Evolutionary conservation across 2,888 invertebrate genomes (phyloP).

Genomic region (Xylocampa areola): DNA sequence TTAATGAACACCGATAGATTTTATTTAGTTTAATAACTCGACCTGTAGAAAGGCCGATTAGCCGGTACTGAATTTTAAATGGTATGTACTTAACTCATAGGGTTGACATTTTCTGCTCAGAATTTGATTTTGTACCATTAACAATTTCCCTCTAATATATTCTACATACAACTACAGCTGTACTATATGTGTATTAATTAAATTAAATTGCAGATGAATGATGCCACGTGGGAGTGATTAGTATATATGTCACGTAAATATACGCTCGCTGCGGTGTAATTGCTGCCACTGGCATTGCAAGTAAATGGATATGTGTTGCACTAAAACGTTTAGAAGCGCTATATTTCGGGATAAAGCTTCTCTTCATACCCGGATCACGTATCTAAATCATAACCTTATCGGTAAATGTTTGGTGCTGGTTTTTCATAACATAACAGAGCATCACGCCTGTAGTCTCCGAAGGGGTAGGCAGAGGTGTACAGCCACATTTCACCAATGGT

Average conservation of each 20-base stretch:
- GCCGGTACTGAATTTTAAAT: no score
- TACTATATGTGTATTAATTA: not conserved
- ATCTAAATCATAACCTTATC: slow-evolving; percentile 56
- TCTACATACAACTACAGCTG: not conserved
- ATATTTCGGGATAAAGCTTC: slow-evolving; percentile 28
- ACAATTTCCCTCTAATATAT: not conserved
- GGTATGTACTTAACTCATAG: no score
- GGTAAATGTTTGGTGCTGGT: slow-evolving; percentile 40
- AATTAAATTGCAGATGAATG: not conserved
- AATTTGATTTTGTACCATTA: no score
- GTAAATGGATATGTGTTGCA: slow-evolving; percentile 43
- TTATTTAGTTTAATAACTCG: no score
- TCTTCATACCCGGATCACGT: slow-evolving; percentile 55
- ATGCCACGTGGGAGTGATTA: slow-evolving; percentile 2
- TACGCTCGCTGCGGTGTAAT: slow-evolving; percentile 34
- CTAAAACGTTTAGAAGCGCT: slow-evolving; percentile 41
- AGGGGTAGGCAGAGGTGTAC: no score
- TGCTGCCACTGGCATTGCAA: slow-evolving; percentile 29
- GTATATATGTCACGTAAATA: slow-evolving; percentile 25
- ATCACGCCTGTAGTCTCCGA: no score
- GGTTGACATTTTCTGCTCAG: no score
- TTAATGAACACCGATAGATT: no score
- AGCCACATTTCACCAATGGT: no score
- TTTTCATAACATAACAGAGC: no score
- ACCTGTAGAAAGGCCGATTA: no score